Conservation (phyloP, 2,888 invertebrate species). For the Conchocele bisecta region DNA sequence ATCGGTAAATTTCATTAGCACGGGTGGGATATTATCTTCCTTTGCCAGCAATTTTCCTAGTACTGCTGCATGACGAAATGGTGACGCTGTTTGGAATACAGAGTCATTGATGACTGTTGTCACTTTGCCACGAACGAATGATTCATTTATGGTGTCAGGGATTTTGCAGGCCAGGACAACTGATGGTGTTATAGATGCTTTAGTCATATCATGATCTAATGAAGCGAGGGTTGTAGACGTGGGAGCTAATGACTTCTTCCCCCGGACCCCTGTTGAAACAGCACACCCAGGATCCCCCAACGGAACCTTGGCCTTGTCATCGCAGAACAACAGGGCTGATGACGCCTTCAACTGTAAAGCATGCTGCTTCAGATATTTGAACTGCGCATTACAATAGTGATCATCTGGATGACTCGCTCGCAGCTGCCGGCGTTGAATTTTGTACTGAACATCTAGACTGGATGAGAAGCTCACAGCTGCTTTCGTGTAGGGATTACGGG, state of each 20-base stretch:
- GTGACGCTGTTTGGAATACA: slow-evolving; percentile 42
- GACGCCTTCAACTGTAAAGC: slow-evolving; percentile 25
- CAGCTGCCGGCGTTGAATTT: slow-evolving; percentile 46
- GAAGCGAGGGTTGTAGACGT: slow-evolving; percentile 12
- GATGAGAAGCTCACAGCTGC: slow-evolving; percentile 26
- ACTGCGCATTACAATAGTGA: slow-evolving; percentile 46
- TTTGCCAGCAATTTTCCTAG: not conserved
- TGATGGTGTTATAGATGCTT: slow-evolving; percentile 39
- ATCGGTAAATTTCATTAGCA: slow-evolving; percentile 45
- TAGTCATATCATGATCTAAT: slow-evolving; percentile 38
- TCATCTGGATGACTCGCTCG: slow-evolving; percentile 37
- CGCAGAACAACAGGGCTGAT: slow-evolving; percentile 16
- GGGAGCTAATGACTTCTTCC: slow-evolving; percentile 21
- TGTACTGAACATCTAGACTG: slow-evolving; percentile 43
- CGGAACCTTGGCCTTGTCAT: slow-evolving; percentile 44
- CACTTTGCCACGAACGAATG: slow-evolving; percentile 41
- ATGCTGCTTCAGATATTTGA: slow-evolving; percentile 41
- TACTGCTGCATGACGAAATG: slow-evolving; percentile 40
- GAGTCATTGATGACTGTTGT: slow-evolving; percentile 40
- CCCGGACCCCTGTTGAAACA: slow-evolving; percentile 38
- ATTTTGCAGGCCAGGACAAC: slow-evolving; percentile 26
- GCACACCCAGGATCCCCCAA: slow-evolving; percentile 32
- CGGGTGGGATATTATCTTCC: not conserved
- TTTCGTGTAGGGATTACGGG: slow-evolving; percentile 41
- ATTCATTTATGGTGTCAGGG: slow-evolving; percentile 29